Conservation (phyloP, 2,113 vertebrate genomes). For the Corythaeola cristata region DNA sequence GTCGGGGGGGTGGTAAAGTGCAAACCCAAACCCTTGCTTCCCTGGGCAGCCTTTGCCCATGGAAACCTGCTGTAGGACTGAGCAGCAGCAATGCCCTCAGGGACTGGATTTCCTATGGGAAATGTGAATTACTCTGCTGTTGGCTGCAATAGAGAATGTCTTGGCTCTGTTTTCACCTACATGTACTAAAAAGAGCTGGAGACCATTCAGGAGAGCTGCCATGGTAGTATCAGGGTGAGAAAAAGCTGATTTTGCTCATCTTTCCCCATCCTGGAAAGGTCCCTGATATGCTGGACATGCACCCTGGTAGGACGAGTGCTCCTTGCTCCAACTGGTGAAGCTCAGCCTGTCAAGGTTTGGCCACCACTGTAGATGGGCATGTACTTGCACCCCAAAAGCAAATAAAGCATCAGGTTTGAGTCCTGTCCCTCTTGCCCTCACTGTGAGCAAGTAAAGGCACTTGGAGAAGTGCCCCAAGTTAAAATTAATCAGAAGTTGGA, state of each 20-base stretch:
- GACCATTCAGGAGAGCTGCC: background rate
- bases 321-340: background rate
- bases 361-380: rapidly evolving
- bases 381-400: background rate
- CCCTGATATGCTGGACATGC: background rate
- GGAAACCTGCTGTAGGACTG: background rate
- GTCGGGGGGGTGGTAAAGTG: background rate
- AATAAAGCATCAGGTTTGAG: background rate
- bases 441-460: background rate
- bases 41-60: background rate
- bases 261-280: background rate
- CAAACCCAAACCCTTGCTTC: background rate
- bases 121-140: background rate
- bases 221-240: background rate
- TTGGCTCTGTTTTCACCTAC: rapidly evolving
- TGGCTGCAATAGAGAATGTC: background rate
- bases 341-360: background rate
- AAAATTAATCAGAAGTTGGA: background rate
- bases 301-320: background rate
- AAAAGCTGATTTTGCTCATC: background rate
- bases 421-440: background rate
- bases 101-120: background rate
- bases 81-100: background rate
- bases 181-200: background rate
- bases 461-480: background rate